Evolutionary conservation across 2,113 vertebrate species (phyloP), one percentile per base, ranked within the genome.

Genomic region (Pungitius pungitius): DNA sequence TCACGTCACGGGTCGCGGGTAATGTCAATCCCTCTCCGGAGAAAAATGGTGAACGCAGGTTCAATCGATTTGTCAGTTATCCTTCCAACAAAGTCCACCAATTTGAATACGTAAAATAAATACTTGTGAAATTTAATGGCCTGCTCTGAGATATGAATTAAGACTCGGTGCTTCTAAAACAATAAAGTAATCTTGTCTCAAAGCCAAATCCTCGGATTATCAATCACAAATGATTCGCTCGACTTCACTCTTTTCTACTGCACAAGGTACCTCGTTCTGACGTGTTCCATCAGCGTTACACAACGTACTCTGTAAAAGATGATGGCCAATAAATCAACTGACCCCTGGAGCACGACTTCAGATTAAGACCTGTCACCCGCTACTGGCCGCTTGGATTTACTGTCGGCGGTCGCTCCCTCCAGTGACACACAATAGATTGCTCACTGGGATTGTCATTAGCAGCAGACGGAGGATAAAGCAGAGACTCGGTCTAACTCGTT

Each of bases 281-380:
- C 79, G 69, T 77, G 67, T 68, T 81, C 79, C 73, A 79, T 89
- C 80, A 88, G 76, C 72, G 86, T 72, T 82, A 69, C 75, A 85
- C 75, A 88, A 66, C 75, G 75, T 69, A 52, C 73, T 80, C 73
- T 79, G 79, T 78, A 78, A 84, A 78, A 87, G 69, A 86, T 85
- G 81, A 87, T 78, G 20, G 82, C 58, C 79, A 75, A 85, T 90
- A 88, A 82, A 91, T 91, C 85, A 87, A 26, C 56, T 79, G 87
- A 90, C 85, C 85, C 83, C 80, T 77, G 72, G 77, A 82, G 86
- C 85, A 77, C 64, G 83, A 77, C 82, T 80, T 70, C 60, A 83
- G 81, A 90, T 89, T 81, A 90, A 77, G 81, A 77, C 72, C 79
- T 81, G 78, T 84, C 86, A 81, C 35, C 67, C 54, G 15, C 64